These are phyloP conservation scores for Anoura caudifer DNA, from an alignment of 2,113 vertebrate species.

Conservation along the genomic window DNA sequence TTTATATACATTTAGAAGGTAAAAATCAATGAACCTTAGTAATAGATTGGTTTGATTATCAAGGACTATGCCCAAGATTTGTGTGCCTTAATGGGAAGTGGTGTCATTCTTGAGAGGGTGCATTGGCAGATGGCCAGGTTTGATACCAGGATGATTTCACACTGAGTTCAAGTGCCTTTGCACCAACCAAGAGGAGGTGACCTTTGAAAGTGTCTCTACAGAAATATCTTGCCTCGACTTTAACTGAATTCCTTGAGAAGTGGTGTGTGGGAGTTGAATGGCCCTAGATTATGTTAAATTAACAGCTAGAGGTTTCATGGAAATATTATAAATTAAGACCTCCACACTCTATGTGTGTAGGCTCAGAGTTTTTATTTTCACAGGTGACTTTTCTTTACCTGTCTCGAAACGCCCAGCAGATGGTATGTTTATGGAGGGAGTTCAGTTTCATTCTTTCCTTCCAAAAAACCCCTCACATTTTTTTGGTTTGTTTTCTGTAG, in stretches of 20 bases:
- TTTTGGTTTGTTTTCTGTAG: neutral
- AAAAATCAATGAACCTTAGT: neutral
- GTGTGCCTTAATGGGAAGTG: neutral
- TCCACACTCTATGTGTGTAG: neutral
- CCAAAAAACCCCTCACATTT: neutral
- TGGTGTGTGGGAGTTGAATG: neutral
- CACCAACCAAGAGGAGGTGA: neutral
- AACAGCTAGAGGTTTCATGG: neutral
- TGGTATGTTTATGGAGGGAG: neutral
- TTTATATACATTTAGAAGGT: neutral
- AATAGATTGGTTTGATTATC: neutral
- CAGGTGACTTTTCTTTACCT: neutral
- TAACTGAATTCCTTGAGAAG: neutral
- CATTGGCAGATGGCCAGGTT: neutral
- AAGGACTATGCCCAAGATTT: neutral
- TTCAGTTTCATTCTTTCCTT: neutral
- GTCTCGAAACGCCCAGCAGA: neutral
- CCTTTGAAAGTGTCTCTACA: neutral
- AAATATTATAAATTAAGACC: neutral
- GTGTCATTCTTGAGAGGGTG: neutral
- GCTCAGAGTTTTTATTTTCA: neutral
- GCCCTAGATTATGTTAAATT: neutral
- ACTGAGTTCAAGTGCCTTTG: neutral
- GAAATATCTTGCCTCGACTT: neutral
- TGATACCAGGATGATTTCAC: neutral